A percentile compares a stretch with the other conserved stretches of the same genome.
phyloP scores from a whole-genome alignment of 2,888 invertebrate genomes.

The Exephanes ischioxanthus region DNA sequence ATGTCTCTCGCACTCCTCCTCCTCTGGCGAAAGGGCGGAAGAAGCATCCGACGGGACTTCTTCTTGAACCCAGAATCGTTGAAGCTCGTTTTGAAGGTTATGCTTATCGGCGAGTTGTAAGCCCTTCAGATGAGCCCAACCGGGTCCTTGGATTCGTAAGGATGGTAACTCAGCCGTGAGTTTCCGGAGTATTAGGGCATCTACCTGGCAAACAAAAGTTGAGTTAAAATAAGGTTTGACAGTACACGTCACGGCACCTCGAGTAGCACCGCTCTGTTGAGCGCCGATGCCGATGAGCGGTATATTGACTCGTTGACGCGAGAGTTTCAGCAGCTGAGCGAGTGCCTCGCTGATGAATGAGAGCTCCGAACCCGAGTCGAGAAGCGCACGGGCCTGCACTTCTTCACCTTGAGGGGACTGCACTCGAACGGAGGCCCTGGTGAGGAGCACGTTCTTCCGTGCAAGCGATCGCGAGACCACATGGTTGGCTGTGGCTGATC shows the following conservation, averaged over 20 bases:
- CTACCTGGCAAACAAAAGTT: neutral
- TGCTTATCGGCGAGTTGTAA: slow-evolving; percentile 19
- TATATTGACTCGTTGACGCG: neutral
- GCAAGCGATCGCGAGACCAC: neutral
- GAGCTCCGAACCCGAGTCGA: neutral
- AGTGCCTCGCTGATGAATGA: neutral
- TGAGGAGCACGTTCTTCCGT: neutral
- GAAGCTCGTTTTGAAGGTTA: neutral
- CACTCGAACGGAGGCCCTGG: neutral
- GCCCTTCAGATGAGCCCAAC: slow-evolving; percentile 20
- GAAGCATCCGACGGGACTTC: neutral
- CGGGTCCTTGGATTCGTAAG: neutral
- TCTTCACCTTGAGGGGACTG: neutral
- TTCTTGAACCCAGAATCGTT: slow-evolving; percentile 29
- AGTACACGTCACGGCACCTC: neutral
- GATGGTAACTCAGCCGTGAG: slow-evolving; percentile 2
- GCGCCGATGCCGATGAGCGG: neutral
- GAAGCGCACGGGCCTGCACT: neutral
- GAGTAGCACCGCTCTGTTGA: neutral
- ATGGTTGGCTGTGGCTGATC: neutral
- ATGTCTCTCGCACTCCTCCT: slow-evolving; percentile 35
- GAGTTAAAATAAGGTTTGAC: neutral
- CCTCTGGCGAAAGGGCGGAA: slow-evolving; percentile 4
- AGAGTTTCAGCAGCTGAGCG: neutral
- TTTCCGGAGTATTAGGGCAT: neutral